phyloP scores from a whole-genome alignment of 2,113 vertebrate species.

The Pagrus major region DNA sequence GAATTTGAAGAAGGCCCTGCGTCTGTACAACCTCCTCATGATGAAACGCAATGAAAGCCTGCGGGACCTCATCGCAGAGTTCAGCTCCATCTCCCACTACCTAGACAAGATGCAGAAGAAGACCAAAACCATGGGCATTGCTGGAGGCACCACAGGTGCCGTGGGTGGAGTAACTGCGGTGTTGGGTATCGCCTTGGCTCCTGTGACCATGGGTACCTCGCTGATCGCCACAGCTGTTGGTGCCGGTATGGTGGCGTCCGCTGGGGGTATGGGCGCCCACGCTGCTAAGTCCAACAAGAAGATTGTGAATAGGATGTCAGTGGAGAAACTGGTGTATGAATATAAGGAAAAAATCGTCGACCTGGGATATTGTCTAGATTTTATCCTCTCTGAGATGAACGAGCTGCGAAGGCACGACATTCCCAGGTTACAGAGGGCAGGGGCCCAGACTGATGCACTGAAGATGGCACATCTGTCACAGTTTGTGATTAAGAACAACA shows the following conservation, averaged over 20 bases:
- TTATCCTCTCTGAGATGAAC: conserved; percentile 66
- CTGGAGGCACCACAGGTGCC: conserved; percentile 75
- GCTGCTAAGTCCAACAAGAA: conserved; percentile 64
- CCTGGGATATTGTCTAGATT: conserved; percentile 68
- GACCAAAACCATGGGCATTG: conserved; percentile 64
- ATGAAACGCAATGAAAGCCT: conserved; percentile 52
- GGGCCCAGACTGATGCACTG: conserved; percentile 33
- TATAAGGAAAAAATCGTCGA: conserved; percentile 55
- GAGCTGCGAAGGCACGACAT: conserved; percentile 67
- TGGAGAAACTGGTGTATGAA: conserved; percentile 65
- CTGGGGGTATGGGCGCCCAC: conserved; percentile 69
- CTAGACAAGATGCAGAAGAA: conserved; percentile 74
- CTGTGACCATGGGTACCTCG: conserved; percentile 75
- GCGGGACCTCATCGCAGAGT: conserved; percentile 57
- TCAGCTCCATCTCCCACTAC: conserved; percentile 46
- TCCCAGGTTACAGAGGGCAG: conserved; percentile 41
- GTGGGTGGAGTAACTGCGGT: conserved; percentile 75
- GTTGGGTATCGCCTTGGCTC: conserved; percentile 77
- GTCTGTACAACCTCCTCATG: conserved; percentile 72
- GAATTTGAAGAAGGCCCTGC: conserved; percentile 55
- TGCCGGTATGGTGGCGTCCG: conserved; percentile 74
- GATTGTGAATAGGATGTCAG: conserved; percentile 15
- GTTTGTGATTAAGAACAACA: conserved; percentile 21
- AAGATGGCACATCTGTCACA: conserved; percentile 54
- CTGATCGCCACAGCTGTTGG: conserved; percentile 75